Evolutionary conservation across 2,797 vertebrate species (phyloP), one percentile per base, ranked within the genome.

Genomic region (Okamejei kenojei): DNA sequence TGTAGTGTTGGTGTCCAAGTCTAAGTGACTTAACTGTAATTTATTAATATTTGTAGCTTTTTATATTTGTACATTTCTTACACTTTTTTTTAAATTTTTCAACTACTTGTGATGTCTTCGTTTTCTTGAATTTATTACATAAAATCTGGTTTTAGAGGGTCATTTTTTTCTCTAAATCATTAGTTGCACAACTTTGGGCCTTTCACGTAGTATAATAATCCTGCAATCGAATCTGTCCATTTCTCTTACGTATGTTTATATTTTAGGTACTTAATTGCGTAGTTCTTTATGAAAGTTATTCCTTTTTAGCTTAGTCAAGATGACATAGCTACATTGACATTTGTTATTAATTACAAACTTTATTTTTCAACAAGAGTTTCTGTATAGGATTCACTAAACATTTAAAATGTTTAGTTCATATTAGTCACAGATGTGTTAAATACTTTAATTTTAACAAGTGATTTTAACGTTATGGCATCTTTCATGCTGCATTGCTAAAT

Each of bases 1-100:
- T 99, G 98, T 98, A 98, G 98, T 99, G 98, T 99, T 96, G 96
- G 98, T 99, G 98, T 99, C 98, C 97, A 86, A 86, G 54, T 92
- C 90, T 58, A 76, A 26, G 98, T 99, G 97, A 97, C 90, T 92
- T 95, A 96, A 32, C 98, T 98, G 98, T 99, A 99, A 99, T 99
- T 99, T 99, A 99, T 99, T 99, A 98, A 99, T 99, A 98, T 99
- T 99, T 99, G 98, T 99, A 99, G 98, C 98, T 98, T 99, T 99
- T 99, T 99, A 99, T 99, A 99, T 98, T 98, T 99, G 98, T 99
- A 99, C 97, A 98, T 99, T 98, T 99, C 98, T 98, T 98, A 98
- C 97, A 96, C 96, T 98, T 98, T 96, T 99, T 91, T 98, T 98
- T 96, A 97, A 96, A 97, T 97, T 98, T 97, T 97, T 98, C 97